Evolutionary conservation across 2,797 vertebrate species (phyloP).

Genomic region (Brachymystax lenok): DNA sequence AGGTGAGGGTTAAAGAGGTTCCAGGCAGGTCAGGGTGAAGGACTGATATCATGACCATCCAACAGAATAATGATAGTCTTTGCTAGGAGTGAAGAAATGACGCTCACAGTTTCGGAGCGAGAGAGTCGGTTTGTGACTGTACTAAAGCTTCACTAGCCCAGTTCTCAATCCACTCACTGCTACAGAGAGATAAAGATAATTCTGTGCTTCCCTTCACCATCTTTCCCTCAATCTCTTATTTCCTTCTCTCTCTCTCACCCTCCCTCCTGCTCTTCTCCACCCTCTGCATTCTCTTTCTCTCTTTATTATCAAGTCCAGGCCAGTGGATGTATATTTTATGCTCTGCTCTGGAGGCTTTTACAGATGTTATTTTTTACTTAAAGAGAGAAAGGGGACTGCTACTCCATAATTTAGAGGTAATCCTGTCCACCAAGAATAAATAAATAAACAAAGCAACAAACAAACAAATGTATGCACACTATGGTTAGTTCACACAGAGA

Average conservation of each 20-base stretch:
- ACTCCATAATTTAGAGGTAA: constrained; percentile 79
- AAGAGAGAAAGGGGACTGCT: constrained; percentile 75
- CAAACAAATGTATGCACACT: constrained; percentile 36
- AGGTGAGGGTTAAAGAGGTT: neutral
- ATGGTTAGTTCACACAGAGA: neutral
- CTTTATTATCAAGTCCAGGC: constrained; percentile 67
- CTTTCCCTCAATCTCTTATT: neutral
- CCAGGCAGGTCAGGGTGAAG: neutral
- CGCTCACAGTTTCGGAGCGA: too few relatives aligned
- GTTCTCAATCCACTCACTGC: neutral
- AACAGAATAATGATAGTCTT: too few relatives aligned
- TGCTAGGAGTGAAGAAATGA: too few relatives aligned
- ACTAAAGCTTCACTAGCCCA: neutral
- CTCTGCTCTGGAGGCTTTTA: constrained; percentile 81
- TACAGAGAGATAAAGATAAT: neutral
- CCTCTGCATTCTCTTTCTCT: constrained; percentile 44
- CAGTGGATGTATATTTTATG: constrained; percentile 79
- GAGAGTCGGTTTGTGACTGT: too few relatives aligned
- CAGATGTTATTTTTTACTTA: constrained; percentile 83
- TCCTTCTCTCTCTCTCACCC: neutral
- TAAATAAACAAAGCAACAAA: constrained; percentile 64
- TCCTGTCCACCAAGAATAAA: constrained; percentile 61
- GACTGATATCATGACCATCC: neutral
- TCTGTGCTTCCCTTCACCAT: neutral
- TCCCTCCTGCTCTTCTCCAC: constrained; percentile 10